Conservation (phyloP, 2,113 vertebrate genomes). For the Dendropsophus ebraccatus region DNA sequence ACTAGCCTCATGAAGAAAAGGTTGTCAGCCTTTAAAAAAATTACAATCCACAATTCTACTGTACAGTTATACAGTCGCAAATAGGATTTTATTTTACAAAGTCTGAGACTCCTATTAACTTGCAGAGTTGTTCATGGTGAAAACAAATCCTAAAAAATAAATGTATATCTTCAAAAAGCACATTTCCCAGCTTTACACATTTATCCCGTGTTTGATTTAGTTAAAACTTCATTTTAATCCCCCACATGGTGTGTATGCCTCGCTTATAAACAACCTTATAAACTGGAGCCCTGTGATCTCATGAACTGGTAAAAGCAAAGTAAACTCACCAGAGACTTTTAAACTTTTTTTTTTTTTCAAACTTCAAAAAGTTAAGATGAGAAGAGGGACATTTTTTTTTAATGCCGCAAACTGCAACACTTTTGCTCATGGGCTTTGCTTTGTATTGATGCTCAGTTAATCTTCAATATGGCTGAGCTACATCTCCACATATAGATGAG, state of each 20-base stretch:
- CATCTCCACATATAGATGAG: too few relatives aligned
- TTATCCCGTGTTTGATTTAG: not conserved
- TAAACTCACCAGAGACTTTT: not conserved
- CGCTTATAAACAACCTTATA: not conserved
- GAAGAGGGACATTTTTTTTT: too few relatives aligned
- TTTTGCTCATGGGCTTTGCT: too few relatives aligned
- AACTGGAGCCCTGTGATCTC: not conserved
- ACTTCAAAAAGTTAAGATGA: too few relatives aligned
- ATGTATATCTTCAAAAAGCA: not conserved
- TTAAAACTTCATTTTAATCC: not conserved
- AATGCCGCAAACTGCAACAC: too few relatives aligned
- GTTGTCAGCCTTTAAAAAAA: constrained; percentile 36
- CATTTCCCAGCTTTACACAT: not conserved
- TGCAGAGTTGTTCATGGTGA: not conserved
- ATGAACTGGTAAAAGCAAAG: not conserved
- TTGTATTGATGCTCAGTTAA: too few relatives aligned
- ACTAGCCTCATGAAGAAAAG: constrained; percentile 45
- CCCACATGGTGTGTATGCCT: not conserved
- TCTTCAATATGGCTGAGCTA: too few relatives aligned
- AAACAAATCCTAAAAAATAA: constrained; percentile 3
- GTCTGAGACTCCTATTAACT: constrained; percentile 1
- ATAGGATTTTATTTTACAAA: constrained; percentile 18
- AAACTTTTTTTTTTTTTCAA: too few relatives aligned
- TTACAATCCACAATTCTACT: constrained; percentile 24
- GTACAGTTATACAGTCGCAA: not conserved